A percentile compares a stretch with the other conserved stretches of the same genome.
Conservation (phyloP, 92 coral and sea anemone species). For the Paramuricea clavata region DNA sequence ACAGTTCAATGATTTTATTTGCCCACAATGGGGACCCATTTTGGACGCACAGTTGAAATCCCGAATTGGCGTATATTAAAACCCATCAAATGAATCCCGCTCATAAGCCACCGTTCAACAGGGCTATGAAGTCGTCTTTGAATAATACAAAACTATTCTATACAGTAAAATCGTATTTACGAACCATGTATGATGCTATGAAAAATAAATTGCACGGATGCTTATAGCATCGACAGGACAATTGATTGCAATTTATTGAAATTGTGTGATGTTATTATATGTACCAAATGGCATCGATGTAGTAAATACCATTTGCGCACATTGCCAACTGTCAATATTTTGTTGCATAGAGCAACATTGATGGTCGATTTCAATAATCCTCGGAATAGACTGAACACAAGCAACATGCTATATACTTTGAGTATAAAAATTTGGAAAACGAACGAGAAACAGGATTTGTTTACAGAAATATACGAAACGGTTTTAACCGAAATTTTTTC, state of each 20-base stretch:
- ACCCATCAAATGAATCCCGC: background rate
- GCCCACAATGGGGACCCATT: too few relatives aligned
- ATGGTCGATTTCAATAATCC: background rate
- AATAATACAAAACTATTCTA: slow-evolving; percentile 3
- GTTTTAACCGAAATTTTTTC: background rate
- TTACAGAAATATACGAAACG: background rate
- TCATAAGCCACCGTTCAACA: background rate
- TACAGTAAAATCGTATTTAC: background rate
- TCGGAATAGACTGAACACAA: background rate
- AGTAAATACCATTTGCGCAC: background rate
- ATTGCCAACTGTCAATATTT: background rate
- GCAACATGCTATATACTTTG: background rate
- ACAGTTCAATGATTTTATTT: too few relatives aligned
- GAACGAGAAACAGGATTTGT: background rate
- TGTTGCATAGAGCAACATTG: background rate
- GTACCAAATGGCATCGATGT: too few relatives aligned
- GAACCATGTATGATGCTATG: background rate
- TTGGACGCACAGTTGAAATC: background rate
- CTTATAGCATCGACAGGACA: background rate
- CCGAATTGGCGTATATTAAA: background rate
- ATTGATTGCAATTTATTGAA: background rate
- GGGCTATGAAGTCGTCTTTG: background rate
- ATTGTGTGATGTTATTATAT: too few relatives aligned
- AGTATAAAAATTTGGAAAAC: background rate
- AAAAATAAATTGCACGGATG: background rate